A percentile compares a stretch with the other conserved stretches of the same genome.
phyloP scores from a whole-genome alignment of 2,113 vertebrate species.

The Varanus komodoensis region DNA sequence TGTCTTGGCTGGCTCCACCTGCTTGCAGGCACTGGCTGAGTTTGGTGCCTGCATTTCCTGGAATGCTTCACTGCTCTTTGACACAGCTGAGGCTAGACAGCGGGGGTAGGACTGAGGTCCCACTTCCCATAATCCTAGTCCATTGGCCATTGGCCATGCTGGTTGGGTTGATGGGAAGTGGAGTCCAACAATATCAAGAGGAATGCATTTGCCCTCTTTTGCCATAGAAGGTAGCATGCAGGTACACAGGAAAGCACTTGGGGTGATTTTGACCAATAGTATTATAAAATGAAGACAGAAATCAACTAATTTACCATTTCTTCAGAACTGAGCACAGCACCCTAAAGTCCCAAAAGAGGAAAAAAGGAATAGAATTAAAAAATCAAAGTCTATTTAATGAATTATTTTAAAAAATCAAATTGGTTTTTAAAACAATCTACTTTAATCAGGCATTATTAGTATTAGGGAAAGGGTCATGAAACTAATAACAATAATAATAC shows the following conservation, averaged over 20 bases:
- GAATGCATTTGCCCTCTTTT: neutral
- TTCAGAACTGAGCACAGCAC: constrained; percentile 60
- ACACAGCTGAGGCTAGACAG: neutral
- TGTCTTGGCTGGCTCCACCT: too few species aligned
- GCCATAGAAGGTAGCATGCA: neutral
- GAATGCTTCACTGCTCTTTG: neutral
- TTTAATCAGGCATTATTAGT: neutral
- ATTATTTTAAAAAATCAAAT: neutral
- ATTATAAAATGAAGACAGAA: neutral
- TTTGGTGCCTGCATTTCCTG: neutral
- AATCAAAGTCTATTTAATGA: neutral
- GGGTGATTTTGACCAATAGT: neutral
- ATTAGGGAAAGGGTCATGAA: neutral
- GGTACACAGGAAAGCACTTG: too few species aligned
- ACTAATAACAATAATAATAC: neutral
- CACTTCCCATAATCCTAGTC: too few species aligned
- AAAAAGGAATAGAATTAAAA: neutral
- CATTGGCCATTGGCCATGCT: too few species aligned
- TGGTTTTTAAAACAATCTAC: neutral
- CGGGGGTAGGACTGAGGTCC: neutral
- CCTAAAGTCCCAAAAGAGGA: constrained; percentile 43
- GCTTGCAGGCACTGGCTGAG: too few species aligned
- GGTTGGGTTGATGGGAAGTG: neutral
- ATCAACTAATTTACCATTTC: constrained; percentile 50
- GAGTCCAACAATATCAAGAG: neutral